phyloP scores from a whole-genome alignment of 2,797 vertebrate species.

The Cottoperca gobio region DNA sequence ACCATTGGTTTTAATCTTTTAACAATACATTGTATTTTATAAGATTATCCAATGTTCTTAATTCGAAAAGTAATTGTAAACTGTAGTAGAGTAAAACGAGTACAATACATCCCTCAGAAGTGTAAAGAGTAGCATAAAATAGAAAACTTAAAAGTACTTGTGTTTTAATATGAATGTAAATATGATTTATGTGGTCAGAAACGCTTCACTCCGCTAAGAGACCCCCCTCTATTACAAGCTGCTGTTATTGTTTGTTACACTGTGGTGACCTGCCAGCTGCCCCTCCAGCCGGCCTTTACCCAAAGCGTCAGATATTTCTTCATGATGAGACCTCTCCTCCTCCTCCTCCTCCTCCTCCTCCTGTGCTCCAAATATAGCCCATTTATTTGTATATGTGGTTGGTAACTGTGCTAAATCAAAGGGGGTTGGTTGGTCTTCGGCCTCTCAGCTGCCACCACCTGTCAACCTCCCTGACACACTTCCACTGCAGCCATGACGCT shows the following conservation, averaged over 20 bases:
- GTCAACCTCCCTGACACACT: constrained; percentile 78
- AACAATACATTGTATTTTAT: not conserved
- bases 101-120: not conserved
- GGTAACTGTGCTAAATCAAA: constrained; percentile 91
- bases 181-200: constrained; percentile 8
- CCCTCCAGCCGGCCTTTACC: constrained; percentile 38
- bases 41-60: too few relatives aligned
- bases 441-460: constrained; percentile 85
- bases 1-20: not conserved
- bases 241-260: constrained; percentile 62
- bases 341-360: constrained; percentile 31
- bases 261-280: constrained; percentile 45
- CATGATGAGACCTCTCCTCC: constrained; percentile 57
- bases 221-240: not conserved
- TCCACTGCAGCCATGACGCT: constrained; percentile 74
- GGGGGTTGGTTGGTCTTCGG: constrained; percentile 58
- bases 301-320: constrained; percentile 70
- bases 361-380: constrained; percentile 78
- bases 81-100: not conserved
- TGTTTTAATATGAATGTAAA: constrained; percentile 1
- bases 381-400: constrained; percentile 88
- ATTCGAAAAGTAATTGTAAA: not conserved
- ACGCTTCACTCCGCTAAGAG: not conserved
- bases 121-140: not conserved
- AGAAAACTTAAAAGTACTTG: too few relatives aligned